Evolutionary conservation across 2,797 vertebrate species (phyloP).

Genomic region (Danio jaintianensis): DNA sequence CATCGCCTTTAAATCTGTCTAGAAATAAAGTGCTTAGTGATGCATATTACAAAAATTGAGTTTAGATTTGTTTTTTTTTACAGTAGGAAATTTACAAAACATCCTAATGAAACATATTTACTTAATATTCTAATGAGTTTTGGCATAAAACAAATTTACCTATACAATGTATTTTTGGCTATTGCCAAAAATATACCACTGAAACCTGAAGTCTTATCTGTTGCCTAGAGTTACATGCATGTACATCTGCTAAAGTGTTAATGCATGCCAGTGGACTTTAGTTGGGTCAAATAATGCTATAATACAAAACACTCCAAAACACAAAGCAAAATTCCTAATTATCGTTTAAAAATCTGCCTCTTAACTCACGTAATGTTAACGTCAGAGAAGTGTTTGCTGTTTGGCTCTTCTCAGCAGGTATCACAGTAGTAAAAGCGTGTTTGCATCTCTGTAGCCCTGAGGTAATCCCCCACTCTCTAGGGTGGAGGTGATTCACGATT

Average conservation of each 20-base stretch:
- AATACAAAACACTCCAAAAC: not conserved
- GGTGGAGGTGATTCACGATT: not conserved
- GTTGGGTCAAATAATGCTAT: not conserved
- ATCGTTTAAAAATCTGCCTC: not conserved
- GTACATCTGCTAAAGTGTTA: not conserved
- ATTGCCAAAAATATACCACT: no score
- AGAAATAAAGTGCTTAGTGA: no score
- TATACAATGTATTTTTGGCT: no score
- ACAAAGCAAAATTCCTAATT: not conserved
- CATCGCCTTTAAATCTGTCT: no score
- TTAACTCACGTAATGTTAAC: not conserved
- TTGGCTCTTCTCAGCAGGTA: not conserved
- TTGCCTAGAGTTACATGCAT: no score
- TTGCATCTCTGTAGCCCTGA: not conserved
- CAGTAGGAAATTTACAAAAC: no score
- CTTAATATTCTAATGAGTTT: no score
- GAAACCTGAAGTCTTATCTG: no score
- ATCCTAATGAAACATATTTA: no score
- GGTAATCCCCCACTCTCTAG: conserved; percentile 19
- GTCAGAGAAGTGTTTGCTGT: not conserved
- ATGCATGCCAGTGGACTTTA: not conserved
- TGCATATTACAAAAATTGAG: no score
- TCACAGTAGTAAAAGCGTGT: conserved; percentile 1
- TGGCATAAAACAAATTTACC: no score
- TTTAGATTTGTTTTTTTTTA: no score